phyloP scores from a whole-genome alignment of 1,140 invertebrate genomes.

The Wasmannia auropunctata region DNA sequence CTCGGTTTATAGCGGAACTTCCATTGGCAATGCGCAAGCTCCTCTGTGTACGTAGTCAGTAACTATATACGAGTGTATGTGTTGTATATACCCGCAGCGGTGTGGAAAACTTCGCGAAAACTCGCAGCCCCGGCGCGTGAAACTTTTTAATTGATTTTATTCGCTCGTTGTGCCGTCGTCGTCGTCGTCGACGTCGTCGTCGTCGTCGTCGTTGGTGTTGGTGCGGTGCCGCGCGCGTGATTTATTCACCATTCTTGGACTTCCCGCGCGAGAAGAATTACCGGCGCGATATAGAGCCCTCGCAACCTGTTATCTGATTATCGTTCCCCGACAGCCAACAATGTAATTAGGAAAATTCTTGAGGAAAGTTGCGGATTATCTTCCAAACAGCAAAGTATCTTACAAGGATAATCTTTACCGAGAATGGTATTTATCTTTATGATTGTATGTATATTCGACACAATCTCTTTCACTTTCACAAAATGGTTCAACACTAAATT shows the following conservation, averaged over 20 bases:
- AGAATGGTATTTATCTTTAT: not conserved
- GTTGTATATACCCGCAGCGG: not conserved
- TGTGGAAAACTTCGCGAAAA: constrained; percentile 65
- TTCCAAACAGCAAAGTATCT: not conserved
- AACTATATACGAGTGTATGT: not conserved
- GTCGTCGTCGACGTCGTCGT: too few species aligned
- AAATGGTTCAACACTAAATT: not conserved
- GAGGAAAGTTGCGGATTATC: not conserved
- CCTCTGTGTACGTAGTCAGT: not conserved
- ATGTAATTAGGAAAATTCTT: constrained; percentile 40
- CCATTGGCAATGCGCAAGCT: constrained; percentile 29
- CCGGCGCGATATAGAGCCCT: constrained; percentile 16
- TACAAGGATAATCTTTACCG: not conserved
- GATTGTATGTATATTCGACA: not conserved
- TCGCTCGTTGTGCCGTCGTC: constrained; percentile 44
- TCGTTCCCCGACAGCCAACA: constrained; percentile 40
- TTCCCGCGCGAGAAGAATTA: constrained; percentile 54
- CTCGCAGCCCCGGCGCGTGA: constrained; percentile 44
- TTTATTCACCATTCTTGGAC: constrained; percentile 55
- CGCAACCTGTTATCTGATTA: constrained; percentile 44
- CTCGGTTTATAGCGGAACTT: constrained; percentile 66
- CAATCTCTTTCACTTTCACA: not conserved
- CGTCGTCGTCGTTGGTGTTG: not conserved
- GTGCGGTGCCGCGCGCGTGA: constrained; percentile 20
- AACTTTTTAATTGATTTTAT: constrained; percentile 78